Base-by-base conservation (phyloP, 2,113 vertebrate species). In the Osmerus eperlanus region DNA sequence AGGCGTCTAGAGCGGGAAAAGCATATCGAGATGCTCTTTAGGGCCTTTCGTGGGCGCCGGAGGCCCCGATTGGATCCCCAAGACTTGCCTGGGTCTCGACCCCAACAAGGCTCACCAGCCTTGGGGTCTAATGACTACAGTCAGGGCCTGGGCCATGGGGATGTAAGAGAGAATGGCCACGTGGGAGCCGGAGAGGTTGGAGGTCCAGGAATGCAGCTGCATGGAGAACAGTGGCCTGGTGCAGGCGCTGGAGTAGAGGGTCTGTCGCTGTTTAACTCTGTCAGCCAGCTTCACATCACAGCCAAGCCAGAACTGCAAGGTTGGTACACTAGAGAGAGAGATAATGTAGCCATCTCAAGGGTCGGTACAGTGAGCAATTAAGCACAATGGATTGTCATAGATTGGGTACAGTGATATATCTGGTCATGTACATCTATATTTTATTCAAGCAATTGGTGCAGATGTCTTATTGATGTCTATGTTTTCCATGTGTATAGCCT, bases 1-100 rank as follows among this genome's bases (percentile, higher is more conserved):
- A 86, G 88, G 13, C 73, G 52, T 15, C 88, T 94, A 71, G 83
- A 89, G 68, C 86, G 93, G 71, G 93, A 95, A 74, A 91, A 87
- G 63, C 93, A 94, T 74, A 92, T 95, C 65, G 85, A 91, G 71
- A 83, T 80, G 74, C 79, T 87, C 18, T 84, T 91, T 70, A 87
- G 78, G 65, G 79, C 84, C 65, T 84, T 89, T 70, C 81, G 82
- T 21, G 78, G 72, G 18, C 70, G 59, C 51, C 79, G 81, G 47
- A 80, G 75, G 6, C 65, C 78, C 13, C 70, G 74, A 5, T 62
- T 60, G 19, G 81, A 85, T 55, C 67, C 70, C 14, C 82, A 81
- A 41, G 75, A 74, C 36, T 70, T 74, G 18, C 52, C 51, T n/a
- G 47, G 25, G 56, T 53, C 75, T 53, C 70, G 72, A 78, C 55